Percentiles rank a stretch among this genome's conserved stretches.
phyloP scores from a whole-genome alignment of 2,888 invertebrate genomes.

The Penaeus monodon region DNA sequence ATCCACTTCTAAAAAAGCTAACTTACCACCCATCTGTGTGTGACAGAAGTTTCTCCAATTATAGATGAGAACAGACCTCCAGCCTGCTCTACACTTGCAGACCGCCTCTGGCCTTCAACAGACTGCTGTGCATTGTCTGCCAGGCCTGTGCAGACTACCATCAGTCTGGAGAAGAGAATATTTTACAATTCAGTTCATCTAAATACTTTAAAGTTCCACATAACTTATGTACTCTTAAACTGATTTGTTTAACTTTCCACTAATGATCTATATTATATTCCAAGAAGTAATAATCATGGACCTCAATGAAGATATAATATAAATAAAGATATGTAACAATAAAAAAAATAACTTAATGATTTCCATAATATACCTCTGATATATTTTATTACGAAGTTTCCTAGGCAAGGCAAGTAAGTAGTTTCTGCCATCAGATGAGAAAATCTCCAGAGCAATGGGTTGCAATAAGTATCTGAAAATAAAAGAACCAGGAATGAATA shows the following conservation, averaged over 20 bases:
- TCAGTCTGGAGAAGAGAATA: slow-evolving; percentile 75
- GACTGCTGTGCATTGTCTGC: slow-evolving; percentile 96
- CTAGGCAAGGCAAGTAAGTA: slow-evolving; percentile 95
- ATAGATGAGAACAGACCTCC: slow-evolving; percentile 91
- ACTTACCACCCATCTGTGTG: slow-evolving; percentile 96
- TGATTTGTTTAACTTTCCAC: no score
- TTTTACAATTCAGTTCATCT: neutral
- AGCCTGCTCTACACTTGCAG: slow-evolving; percentile 95
- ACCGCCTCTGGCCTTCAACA: slow-evolving; percentile 94
- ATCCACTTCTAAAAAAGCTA: neutral
- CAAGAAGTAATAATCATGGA: neutral
- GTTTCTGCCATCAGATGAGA: slow-evolving; percentile 97
- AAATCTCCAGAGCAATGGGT: slow-evolving; percentile 97
- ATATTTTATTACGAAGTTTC: slow-evolving; percentile 93
- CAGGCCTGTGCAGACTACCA: slow-evolving; percentile 91
- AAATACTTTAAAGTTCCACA: no score
- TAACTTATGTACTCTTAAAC: no score
- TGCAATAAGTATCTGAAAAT: slow-evolving; percentile 81
- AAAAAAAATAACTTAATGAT: neutral
- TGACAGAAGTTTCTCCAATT: slow-evolving; percentile 97
- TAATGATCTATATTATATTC: neutral
- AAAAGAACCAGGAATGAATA: neutral
- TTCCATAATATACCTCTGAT: slow-evolving; percentile 71
- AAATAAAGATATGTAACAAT: no score
- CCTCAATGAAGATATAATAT: no score